Evolutionary conservation across 2,888 invertebrate genomes (phyloP), one percentile per base, ranked within the genome.

Genomic region (Gandaritis pyraliata): DNA sequence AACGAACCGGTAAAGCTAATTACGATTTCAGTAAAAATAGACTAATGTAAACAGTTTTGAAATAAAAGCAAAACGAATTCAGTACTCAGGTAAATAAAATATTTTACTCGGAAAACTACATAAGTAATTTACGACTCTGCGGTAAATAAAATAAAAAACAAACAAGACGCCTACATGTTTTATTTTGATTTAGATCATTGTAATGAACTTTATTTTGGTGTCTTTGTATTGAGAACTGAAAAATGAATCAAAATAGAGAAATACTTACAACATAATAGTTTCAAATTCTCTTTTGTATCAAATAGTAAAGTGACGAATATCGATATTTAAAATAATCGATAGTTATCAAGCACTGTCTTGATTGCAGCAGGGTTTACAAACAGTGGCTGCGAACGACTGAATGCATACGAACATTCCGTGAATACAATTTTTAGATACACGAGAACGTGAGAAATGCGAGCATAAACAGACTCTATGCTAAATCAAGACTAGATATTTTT

Each of bases 301-400:
- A 50, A 36, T 12, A 29, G 43, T 54, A 36, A 4, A 48, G 11
- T 47, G 45, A 36, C 23, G 23, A 47, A 41, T 30, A 59, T 64
- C 64, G 64, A 64, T 56, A 45, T 48, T 29, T 51, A 38, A 62
- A 70, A 71, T 61, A 68, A 61, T 75, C 76, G 77, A 76, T 66
- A 73, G 10, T 38, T 53, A 64, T 63, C 73, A 74, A 74, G 65
- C 82, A 73, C 86, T 83, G 82, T 71, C 72, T 73, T 73, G 77
- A 80, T 78, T 82, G 83, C 81, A 81, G 78, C 78, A 75, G 73
- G 82, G 83, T 83, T 86, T 86, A 89, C 86, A 86, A 87, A 87
- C 88, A 86, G 77, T 70, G 80, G 76, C 82, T 76, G 79, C 79
- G 78, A 84, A 80, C 78, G 79, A 85, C 79, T 83, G 83, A 79